These are phyloP conservation scores for Nymphalis c-album DNA, from an alignment of 2,888 invertebrate genomes.

Conservation along the genomic window DNA sequence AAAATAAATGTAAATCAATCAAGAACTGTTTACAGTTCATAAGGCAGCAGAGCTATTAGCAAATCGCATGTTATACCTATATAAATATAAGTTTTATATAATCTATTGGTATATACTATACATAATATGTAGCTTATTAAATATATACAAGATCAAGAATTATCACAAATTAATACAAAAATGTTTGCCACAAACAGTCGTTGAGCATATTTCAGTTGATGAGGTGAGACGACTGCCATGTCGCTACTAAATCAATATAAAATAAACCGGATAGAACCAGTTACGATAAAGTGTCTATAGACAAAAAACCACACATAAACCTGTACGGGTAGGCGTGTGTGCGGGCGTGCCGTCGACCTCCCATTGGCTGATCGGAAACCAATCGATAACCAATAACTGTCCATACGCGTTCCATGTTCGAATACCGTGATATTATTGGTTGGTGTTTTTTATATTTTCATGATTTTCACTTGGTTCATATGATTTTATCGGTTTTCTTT, in stretches of 20 bases:
- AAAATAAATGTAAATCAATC: too few species aligned
- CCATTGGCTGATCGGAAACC: constrained; percentile 79
- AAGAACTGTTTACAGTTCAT: too few species aligned
- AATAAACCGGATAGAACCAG: not conserved
- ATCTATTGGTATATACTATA: too few species aligned
- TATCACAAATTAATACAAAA: too few species aligned
- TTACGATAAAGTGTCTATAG: not conserved
- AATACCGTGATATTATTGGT: constrained; percentile 41
- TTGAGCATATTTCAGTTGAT: too few species aligned
- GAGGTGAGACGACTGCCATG: too few species aligned
- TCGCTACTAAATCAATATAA: not conserved
- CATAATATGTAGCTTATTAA: too few species aligned
- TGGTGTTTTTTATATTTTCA: constrained; percentile 35
- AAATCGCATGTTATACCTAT: too few species aligned
- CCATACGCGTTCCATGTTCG: constrained; percentile 43
- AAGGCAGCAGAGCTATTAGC: too few species aligned
- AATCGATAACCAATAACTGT: constrained; percentile 75
- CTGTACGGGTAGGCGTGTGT: constrained; percentile 58
- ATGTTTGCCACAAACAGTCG: too few species aligned
- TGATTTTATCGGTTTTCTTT: not conserved
- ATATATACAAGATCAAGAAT: too few species aligned
- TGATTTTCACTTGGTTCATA: constrained; percentile 11
- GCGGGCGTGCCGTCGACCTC: constrained; percentile 59
- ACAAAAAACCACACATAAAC: constrained; percentile 26
- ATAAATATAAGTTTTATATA: too few species aligned